Conservation (phyloP, 2,113 vertebrate genomes). For the Hippocampus barbouri region DNA sequence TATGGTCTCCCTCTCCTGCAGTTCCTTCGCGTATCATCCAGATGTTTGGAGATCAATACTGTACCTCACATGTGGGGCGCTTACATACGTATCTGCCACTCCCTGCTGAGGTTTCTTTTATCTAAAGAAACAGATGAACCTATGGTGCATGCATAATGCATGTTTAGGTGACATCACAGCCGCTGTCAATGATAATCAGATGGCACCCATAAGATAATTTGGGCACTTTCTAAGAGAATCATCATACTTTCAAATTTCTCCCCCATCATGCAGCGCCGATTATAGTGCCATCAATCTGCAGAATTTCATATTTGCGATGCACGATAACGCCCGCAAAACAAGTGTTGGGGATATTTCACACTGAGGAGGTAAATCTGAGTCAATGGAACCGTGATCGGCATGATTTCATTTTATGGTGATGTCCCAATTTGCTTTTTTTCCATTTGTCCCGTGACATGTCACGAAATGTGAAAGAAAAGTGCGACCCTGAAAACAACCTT, state of each 20-base stretch:
- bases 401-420: too few species aligned
- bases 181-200: not conserved
- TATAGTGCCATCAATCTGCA: not conserved
- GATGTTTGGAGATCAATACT: not conserved
- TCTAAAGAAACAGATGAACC: not conserved
- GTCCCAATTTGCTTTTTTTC: too few species aligned
- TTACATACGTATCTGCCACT: not conserved
- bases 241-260: not conserved
- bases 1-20: not conserved
- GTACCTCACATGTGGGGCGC: not conserved
- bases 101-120: not conserved
- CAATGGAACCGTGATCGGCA: too few species aligned
- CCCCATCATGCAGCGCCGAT: not conserved
- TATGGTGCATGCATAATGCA: not conserved
- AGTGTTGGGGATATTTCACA: not conserved
- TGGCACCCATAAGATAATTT: not conserved
- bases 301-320: not conserved
- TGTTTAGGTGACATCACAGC: not conserved
- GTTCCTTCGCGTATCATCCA: not conserved
- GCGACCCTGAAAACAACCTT: too few species aligned
- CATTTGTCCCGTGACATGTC: too few species aligned
- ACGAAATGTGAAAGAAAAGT: too few species aligned
- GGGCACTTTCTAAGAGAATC: not conserved
- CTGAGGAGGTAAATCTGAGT: too few species aligned
- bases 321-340: not conserved